Base-by-base conservation (phyloP, 2,797 vertebrate genomes). In the Distichodus sexfasciatus region DNA sequence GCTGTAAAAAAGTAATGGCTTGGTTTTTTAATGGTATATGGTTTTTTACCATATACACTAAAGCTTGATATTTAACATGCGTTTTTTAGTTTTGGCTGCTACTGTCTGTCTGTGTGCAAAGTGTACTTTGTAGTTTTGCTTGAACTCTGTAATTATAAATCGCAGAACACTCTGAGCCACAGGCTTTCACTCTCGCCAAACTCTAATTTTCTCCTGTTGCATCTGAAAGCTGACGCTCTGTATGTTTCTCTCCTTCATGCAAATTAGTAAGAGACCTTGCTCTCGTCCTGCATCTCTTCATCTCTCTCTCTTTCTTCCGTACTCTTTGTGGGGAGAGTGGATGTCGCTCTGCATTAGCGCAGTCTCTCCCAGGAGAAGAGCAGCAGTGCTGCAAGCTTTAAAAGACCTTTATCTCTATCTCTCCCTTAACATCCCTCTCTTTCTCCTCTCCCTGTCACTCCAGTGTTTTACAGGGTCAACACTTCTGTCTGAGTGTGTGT, bases 371-470 rank as follows among this genome's bases (percentile, higher is more conserved):
- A 76, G 4, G 69, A 78, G 86, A 82, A 82, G 66, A 69, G 70
- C 75, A 68, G 77, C 84, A 88, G 87, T 86, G 87, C 83, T 82
- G 78, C 73, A 59, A 61, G 78, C 84, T 83, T 86, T 84, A 67
- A 65, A 73, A 76, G 78, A 81, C 60, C 69, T 71, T 71, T 71
- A 51, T 1, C 28, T 36, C 14, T 44, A 24, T 69, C 35, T 35
- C 43, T 59, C 55, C 26, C 24, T 24, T 72, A n/a, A 48, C 66
- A 50, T 74, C 62, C 54, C 33, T 69, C 55, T 44, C 46, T 58
- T 36, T 12, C 58, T 43, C 21, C 53, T 19, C 29, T 69, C 47
- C 47, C 36, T 67, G 6, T 38, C 33, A 46, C 3, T 58, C 40
- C 61, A 28, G 50, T 48, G 53, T 26, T 47, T 65, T 48, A 38